These are phyloP conservation scores for Cosmorhoe ocellata DNA, from an alignment of 2,888 invertebrate genomes.

Conservation along the genomic window DNA sequence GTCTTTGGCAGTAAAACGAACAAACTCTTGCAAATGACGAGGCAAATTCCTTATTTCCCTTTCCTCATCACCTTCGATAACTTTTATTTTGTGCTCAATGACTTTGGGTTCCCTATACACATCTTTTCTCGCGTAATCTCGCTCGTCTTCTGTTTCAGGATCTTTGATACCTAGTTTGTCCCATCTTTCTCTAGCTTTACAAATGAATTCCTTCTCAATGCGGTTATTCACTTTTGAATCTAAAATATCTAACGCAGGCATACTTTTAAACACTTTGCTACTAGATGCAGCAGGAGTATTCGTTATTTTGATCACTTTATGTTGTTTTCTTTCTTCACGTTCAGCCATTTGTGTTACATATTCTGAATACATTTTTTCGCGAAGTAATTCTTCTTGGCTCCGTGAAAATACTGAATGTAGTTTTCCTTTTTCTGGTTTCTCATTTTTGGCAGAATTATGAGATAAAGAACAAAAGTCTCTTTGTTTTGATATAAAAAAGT, in stretches of 20 bases:
- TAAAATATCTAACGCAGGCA: slow-evolving; percentile 58
- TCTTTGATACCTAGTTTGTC: slow-evolving; percentile 87
- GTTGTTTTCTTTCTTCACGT: slow-evolving; percentile 88
- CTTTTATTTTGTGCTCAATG: slow-evolving; percentile 80
- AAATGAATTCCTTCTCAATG: slow-evolving; percentile 90
- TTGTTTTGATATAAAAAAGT: slow-evolving; percentile 68
- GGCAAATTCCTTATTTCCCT: slow-evolving; percentile 86
- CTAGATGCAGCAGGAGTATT: slow-evolving; percentile 64
- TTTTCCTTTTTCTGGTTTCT: slow-evolving; percentile 48
- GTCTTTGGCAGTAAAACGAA: slow-evolving; percentile 82
- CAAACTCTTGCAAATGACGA: slow-evolving; percentile 90
- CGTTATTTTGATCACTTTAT: slow-evolving; percentile 91
- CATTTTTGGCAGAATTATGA: slow-evolving; percentile 40
- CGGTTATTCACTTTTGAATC: slow-evolving; percentile 74
- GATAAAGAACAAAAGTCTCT: slow-evolving; percentile 65
- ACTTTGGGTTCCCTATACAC: slow-evolving; percentile 70
- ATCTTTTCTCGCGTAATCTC: slow-evolving; percentile 53
- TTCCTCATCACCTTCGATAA: slow-evolving; percentile 85
- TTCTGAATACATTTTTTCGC: slow-evolving; percentile 92
- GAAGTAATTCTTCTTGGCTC: slow-evolving; percentile 87
- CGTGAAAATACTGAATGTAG: slow-evolving; percentile 74
- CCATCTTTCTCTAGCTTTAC: slow-evolving; percentile 87
- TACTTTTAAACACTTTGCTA: slow-evolving; percentile 61
- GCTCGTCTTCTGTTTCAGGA: slow-evolving; percentile 84
- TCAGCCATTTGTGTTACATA: slow-evolving; percentile 90